These are phyloP conservation scores for Ypsolopha sequella DNA, from an alignment of 2,888 invertebrate species.

Conservation along the genomic window DNA sequence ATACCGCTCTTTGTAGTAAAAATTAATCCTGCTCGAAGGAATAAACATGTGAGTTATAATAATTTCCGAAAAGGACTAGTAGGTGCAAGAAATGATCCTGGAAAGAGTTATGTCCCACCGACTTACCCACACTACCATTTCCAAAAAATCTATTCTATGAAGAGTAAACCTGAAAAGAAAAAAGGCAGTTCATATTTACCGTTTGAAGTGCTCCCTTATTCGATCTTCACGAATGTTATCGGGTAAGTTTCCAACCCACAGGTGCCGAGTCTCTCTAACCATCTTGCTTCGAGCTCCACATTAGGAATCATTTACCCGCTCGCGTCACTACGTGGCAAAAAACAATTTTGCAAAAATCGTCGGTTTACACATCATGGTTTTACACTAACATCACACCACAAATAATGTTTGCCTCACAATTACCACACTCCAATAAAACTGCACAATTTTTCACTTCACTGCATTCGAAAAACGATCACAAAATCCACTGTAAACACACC, in stretches of 20 bases:
- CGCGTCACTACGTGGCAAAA: slow-evolving; percentile 73
- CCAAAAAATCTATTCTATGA: no score
- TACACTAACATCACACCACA: slow-evolving; percentile 50
- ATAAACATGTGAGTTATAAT: no score
- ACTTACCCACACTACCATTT: no score
- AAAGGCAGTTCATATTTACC: slow-evolving; percentile 69
- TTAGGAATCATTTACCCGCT: slow-evolving; percentile 82
- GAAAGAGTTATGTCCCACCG: no score
- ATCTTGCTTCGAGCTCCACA: slow-evolving; percentile 97
- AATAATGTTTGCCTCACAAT: slow-evolving; percentile 50
- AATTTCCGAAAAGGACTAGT: no score
- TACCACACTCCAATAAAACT: slow-evolving; percentile 51
- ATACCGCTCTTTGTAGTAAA: no score
- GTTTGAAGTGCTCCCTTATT: slow-evolving; percentile 97
- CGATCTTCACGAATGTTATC: slow-evolving; percentile 98
- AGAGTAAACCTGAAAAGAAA: no score
- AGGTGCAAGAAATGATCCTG: no score
- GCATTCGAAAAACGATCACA: slow-evolving; percentile 65
- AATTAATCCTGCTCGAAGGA: no score
- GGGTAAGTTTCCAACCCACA: slow-evolving; percentile 99
- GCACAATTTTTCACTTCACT: slow-evolving; percentile 65
- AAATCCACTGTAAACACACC: slow-evolving; percentile 66
- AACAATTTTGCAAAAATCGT: slow-evolving; percentile 67
- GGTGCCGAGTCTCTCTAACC: slow-evolving; percentile 99
- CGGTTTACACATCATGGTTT: slow-evolving; percentile 65